Percentiles rank a stretch among this genome's conserved stretches.
Conservation (phyloP, 2,113 vertebrate genomes). For the Procavia capensis region DNA sequence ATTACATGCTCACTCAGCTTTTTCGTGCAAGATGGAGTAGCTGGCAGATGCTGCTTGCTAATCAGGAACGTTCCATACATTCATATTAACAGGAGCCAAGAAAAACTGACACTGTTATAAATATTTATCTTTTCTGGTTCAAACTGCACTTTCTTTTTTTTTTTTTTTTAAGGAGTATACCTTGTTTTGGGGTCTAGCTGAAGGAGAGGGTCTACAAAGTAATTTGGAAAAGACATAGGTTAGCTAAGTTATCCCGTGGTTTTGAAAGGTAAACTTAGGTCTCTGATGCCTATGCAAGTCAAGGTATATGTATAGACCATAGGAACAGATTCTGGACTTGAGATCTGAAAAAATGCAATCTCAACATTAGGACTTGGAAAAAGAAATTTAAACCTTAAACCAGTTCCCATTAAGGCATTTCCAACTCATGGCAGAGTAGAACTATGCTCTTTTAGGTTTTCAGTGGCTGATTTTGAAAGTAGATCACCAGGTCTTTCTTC, state of each 20-base stretch:
- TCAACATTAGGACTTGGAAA: constrained; percentile 16
- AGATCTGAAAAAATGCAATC: background rate
- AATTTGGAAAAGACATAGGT: background rate
- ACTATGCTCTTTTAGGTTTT: background rate
- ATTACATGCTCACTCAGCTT: background rate
- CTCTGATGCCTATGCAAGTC: background rate
- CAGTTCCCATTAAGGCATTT: background rate
- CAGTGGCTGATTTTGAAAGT: background rate
- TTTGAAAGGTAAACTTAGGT: constrained; percentile 17
- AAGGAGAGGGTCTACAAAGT: background rate
- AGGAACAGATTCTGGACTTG: background rate
- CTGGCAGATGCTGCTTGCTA: background rate
- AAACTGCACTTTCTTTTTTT: too few relatives aligned
- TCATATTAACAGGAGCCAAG: background rate
- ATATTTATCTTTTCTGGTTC: background rate
- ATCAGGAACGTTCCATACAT: background rate
- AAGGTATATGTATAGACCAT: background rate
- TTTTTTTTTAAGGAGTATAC: constrained; percentile 16
- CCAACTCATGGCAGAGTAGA: background rate
- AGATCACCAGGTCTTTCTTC: background rate
- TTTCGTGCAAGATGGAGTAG: background rate
- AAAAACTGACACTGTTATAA: background rate
- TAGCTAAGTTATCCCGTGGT: background rate
- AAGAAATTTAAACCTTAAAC: background rate
- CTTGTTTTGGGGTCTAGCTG: background rate